Evolutionary conservation across 2,888 invertebrate genomes (phyloP), one percentile per base, ranked within the genome.

Genomic region (Amblyteles armatorius): DNA sequence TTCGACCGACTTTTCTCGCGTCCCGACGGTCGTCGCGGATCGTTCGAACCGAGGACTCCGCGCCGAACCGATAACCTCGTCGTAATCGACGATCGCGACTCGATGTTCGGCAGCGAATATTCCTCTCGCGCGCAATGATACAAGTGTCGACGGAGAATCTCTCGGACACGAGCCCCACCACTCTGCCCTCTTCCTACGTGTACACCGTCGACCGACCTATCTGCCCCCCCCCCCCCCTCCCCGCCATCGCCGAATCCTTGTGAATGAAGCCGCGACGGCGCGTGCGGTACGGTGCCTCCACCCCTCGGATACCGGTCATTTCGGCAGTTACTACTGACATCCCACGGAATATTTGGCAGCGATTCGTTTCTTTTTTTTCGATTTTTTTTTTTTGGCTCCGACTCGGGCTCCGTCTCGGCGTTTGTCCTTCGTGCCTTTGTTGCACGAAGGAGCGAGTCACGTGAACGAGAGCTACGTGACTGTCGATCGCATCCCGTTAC

Each of bases 201-300:
- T 79, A 83, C 83, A 83, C 83, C 79, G 79, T 79, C 68, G 55
- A 67, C 48, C 80, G 83, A 83, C 77, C 80, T 80, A 81, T 80
- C 80, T 55, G 65, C 77, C 76, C 26, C 76, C 26, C 3, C 26
- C 26, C 26, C 26, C 76, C 26, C 71, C 26, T 3, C 26, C 26
- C 26, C 26, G 1, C 26, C 40, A 44, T 72, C 50, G 57, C 60
- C 52, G 50, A 78, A 80, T 81, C 77, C 85, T 87, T 82, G 86
- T 90, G 89, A 91, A 90, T 90, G 90, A 91, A 91, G 86, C 87
- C 87, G 89, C 90, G 89, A 89, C 88, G 89, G 89, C 90, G 90
- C 85, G 87, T 86, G 87, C 85, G 83, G 84, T 71, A 74, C 73
- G 44, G 71, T 77, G 29, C 44, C 77, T 79, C 72, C 79, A 63